Conservation (phyloP, 1,140 invertebrate species). For the Dryas iulia region DNA sequence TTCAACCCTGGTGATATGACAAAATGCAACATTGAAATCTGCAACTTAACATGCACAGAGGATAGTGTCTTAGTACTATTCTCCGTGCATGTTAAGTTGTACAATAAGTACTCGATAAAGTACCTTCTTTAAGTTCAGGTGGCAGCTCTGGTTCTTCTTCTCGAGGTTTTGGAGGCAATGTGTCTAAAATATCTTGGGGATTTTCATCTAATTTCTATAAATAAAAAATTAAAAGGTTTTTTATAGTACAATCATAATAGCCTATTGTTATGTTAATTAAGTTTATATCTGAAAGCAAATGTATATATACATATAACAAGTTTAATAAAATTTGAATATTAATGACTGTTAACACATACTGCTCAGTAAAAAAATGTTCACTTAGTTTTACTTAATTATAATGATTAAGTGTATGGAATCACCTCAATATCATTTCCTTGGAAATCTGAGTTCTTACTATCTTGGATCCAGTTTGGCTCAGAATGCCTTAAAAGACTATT, state of each 20-base stretch:
- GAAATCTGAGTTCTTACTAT: slow-evolving; percentile 28
- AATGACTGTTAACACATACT: not conserved
- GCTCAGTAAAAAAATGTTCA: not conserved
- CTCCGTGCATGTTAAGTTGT: too few relatives aligned
- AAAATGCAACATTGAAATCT: too few relatives aligned
- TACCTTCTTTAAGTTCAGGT: slow-evolving; percentile 83
- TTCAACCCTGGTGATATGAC: too few relatives aligned
- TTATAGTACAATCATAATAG: not conserved
- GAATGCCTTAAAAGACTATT: slow-evolving; percentile 45
- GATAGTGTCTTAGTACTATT: too few relatives aligned
- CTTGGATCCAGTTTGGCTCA: slow-evolving; percentile 43
- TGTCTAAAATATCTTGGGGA: slow-evolving; percentile 66
- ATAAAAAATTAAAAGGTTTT: not conserved
- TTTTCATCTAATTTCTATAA: slow-evolving; percentile 70
- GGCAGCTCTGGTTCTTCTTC: slow-evolving; percentile 77
- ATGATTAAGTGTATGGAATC: not conserved
- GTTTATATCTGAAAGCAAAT: not conserved
- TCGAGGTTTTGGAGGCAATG: slow-evolving; percentile 70
- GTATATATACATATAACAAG: not conserved
- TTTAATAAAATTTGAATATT: not conserved
- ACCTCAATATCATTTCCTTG: slow-evolving; percentile 31
- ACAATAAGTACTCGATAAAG: not conserved
- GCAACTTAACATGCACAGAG: too few relatives aligned
- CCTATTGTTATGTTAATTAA: not conserved
- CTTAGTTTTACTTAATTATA: not conserved